Base-by-base conservation (phyloP, 2,113 vertebrate species). In the Ictalurus furcatus region DNA sequence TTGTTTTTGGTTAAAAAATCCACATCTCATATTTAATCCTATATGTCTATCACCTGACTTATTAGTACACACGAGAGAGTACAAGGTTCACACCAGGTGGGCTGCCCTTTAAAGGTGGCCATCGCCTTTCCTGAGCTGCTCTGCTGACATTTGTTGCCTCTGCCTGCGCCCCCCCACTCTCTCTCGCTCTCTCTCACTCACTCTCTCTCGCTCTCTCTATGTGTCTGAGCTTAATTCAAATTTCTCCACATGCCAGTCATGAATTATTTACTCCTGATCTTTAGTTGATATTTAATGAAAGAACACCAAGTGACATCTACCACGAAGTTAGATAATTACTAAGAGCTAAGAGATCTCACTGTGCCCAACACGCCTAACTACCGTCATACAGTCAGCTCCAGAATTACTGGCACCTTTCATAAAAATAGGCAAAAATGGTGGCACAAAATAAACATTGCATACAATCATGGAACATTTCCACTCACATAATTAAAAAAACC, bases 261-360 rank as follows among this genome's bases (percentile, higher is more conserved):
- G 91, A 95, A 95, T 95, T 95, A 96, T 96, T 95, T 93, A 96
- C 89, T 91, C 40, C 56, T 95, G 95, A 95, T 94, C 94, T 96
- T 96, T 95, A 94, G 71, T 69, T 89, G 91, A 67, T 93, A 89
- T 94, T 89, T 65, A 58, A 93, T 90, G 71, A 91, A 91, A 90
- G 71, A 87, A 92, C 89, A 74, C 65, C 86, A 61, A 23, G 90
- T 73, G 86, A 63, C 79, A 78, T 76, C 90, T 74, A 86, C 89
- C 83, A 88, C 48, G 65, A 90, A 79, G 63, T 54, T 44, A 79
- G 65, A 82, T 87, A 88, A 90, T 88, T 88, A 88, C 73, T 11
- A 63, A 85, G 71, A 58, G 34, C 81, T 40, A 23, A 83, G 13
- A 81, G 14, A 81, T 58, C n/a, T 58, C 54, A 58, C 37, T 69